phyloP scores from a whole-genome alignment of 2,888 invertebrate species.

The Synanthedon tipuliformis region DNA sequence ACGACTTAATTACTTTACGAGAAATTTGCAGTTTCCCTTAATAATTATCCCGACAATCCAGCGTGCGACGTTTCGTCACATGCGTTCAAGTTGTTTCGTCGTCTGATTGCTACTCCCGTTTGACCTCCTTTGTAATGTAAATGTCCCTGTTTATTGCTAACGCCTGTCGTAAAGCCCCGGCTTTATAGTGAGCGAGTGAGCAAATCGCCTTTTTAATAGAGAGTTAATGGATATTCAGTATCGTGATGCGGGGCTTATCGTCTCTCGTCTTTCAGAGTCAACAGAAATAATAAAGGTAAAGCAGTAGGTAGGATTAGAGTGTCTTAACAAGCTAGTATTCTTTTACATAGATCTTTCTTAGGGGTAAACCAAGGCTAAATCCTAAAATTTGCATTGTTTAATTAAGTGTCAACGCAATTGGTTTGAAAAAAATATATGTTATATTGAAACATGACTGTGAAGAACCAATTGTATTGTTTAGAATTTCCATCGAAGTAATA shows the following conservation, averaged over 20 bases:
- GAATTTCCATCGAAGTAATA: too few relatives aligned
- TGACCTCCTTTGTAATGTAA: constrained; percentile 22
- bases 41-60: constrained; percentile 22
- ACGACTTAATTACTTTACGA: constrained; percentile 53
- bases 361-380: too few relatives aligned
- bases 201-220: constrained; percentile 25
- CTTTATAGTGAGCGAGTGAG: constrained; percentile 34
- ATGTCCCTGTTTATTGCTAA: constrained; percentile 26
- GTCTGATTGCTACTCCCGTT: constrained; percentile 19
- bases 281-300: neutral
- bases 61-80: constrained; percentile 13
- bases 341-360: neutral
- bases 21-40: constrained; percentile 38
- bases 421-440: too few relatives aligned
- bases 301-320: neutral
- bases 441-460: too few relatives aligned
- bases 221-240: constrained; percentile 33
- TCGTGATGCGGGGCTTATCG: constrained; percentile 14
- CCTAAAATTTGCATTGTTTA: too few relatives aligned
- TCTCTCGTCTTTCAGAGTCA: neutral
- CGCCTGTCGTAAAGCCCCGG: constrained; percentile 32
- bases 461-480: too few relatives aligned
- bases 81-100: constrained; percentile 24
- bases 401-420: too few relatives aligned
- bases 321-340: neutral